A percentile compares a stretch with the other conserved stretches of the same genome.
Evolutionary conservation across 1,140 invertebrate genomes (phyloP).

Genomic region (Aphelinus atriplicis): DNA sequence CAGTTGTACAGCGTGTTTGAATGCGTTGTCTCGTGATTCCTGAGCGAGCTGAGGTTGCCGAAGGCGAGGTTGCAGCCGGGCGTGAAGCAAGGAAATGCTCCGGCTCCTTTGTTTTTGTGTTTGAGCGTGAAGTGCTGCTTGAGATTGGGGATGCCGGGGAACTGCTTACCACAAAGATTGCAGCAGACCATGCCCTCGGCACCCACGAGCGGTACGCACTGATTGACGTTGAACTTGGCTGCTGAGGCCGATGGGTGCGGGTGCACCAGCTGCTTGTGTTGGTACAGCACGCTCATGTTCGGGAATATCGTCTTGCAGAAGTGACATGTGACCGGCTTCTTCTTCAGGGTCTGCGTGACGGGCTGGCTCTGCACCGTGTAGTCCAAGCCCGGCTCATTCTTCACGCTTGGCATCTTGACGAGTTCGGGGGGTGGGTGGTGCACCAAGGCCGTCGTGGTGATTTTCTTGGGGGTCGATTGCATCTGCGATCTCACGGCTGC

Average conservation of each 20-base stretch:
- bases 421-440: slow-evolving; percentile 19
- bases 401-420: slow-evolving; percentile 17
- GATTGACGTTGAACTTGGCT: slow-evolving; percentile 35
- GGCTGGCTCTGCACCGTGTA: slow-evolving; percentile 28
- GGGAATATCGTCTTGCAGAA: slow-evolving; percentile 57
- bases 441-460: slow-evolving; percentile 14
- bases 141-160: slow-evolving; percentile 66
- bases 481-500: background rate
- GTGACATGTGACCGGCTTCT: slow-evolving; percentile 56
- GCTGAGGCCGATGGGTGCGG: slow-evolving; percentile 37
- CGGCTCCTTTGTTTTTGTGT: slow-evolving; percentile 52
- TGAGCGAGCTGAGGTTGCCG: slow-evolving; percentile 37
- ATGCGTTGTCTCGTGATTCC: slow-evolving; percentile 48
- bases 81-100: slow-evolving; percentile 36
- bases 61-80: slow-evolving; percentile 52
- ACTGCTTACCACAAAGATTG: slow-evolving; percentile 69
- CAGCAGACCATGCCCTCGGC: slow-evolving; percentile 66
- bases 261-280: slow-evolving; percentile 57
- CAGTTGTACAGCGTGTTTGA: slow-evolving; percentile 57
- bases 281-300: slow-evolving; percentile 57
- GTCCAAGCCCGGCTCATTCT: slow-evolving; percentile 13
- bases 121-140: slow-evolving; percentile 68
- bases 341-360: slow-evolving; percentile 31
- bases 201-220: slow-evolving; percentile 64
- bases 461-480: slow-evolving; percentile 3